phyloP scores from a whole-genome alignment of 2,113 vertebrate genomes.

The Pedetes capensis region DNA sequence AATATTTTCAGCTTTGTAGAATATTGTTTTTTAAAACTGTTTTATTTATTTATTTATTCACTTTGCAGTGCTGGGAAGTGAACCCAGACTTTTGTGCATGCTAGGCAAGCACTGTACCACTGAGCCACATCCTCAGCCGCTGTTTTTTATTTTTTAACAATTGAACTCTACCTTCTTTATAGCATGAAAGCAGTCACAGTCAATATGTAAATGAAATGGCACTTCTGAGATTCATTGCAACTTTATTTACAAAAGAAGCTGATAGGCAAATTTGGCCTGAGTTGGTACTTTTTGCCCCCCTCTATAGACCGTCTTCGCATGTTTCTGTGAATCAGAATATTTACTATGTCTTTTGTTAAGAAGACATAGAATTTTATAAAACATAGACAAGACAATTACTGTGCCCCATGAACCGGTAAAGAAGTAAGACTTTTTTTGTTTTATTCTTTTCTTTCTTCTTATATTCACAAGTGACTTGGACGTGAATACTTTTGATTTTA shows the following conservation, averaged over 20 bases:
- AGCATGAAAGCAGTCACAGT: not conserved
- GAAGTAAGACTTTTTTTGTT: not conserved
- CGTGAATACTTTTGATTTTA: not conserved
- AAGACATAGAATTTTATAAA: not conserved
- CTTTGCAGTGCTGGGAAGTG: too few species aligned
- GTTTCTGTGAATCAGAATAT: not conserved
- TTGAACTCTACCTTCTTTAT: not conserved
- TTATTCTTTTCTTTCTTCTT: not conserved
- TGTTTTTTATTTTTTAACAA: not conserved
- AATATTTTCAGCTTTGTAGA: constrained; percentile 1
- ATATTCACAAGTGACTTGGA: not conserved
- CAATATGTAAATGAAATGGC: not conserved
- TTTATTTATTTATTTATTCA: too few species aligned
- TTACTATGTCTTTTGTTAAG: not conserved
- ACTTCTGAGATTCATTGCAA: not conserved
- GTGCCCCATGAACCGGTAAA: not conserved
- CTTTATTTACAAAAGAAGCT: constrained; percentile 31
- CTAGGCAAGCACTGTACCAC: too few species aligned
- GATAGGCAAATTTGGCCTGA: not conserved
- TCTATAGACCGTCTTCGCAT: not conserved
- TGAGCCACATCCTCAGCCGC: too few species aligned
- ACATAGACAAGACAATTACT: not conserved
- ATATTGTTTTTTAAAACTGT: not conserved
- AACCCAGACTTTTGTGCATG: too few species aligned
- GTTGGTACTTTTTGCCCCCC: not conserved